Evolutionary conservation across 2,888 invertebrate genomes (phyloP).

Genomic region (Pristionchus mayeri): DNA sequence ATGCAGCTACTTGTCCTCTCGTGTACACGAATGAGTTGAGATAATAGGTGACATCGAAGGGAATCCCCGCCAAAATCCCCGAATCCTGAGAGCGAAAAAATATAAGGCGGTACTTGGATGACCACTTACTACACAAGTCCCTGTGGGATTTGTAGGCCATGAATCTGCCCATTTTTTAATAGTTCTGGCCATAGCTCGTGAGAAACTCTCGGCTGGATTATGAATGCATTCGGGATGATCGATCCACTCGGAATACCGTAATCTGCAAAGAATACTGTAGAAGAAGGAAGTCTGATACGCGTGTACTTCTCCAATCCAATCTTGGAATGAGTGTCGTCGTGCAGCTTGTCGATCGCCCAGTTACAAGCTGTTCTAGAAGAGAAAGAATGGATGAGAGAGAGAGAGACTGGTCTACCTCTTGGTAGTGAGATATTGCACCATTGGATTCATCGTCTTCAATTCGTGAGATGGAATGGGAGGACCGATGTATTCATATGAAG

Average conservation of each 20-base stretch:
- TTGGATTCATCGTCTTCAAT: conserved; percentile 40
- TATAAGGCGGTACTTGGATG: background rate
- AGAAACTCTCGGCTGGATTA: conserved; percentile 53
- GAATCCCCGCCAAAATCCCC: conserved; percentile 50
- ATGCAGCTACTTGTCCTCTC: conserved; percentile 61
- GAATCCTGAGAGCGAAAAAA: conserved; percentile 45
- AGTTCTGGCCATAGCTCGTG: conserved; percentile 53
- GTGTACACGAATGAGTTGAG: conserved; percentile 67
- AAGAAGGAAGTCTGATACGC: background rate
- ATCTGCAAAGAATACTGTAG: conserved; percentile 8
- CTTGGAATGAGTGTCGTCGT: conserved; percentile 47
- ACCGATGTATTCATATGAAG: background rate
- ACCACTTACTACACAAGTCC: background rate
- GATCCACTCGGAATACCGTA: conserved; percentile 13
- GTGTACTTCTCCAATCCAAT: conserved; percentile 52
- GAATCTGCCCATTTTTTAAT: conserved; percentile 55
- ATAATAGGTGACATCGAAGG: conserved; percentile 54
- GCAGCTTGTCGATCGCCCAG: conserved; percentile 58
- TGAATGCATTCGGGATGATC: conserved; percentile 53
- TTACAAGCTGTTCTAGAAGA: conserved; percentile 57
- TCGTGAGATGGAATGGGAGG: background rate
- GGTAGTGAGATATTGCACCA: conserved; percentile 49
- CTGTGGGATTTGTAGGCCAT: conserved; percentile 52
- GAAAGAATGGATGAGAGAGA: background rate
- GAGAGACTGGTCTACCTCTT: conserved; percentile 43